Base-by-base conservation (phyloP, 2,113 vertebrate species). In the Callithrix jacchus region DNA sequence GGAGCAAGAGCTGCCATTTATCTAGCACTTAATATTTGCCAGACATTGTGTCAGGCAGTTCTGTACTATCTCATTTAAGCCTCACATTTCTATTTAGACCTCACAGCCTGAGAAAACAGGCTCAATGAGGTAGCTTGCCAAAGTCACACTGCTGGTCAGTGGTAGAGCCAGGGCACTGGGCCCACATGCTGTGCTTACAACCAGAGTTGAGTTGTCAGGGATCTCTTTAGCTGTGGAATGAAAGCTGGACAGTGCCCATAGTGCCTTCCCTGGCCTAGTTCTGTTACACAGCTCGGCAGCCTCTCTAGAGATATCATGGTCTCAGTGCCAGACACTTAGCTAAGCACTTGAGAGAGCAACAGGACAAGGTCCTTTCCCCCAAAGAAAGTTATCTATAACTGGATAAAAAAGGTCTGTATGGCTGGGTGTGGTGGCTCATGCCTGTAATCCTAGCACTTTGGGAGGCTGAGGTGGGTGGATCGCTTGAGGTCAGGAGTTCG, bases 221-320 rank as follows among this genome's bases (percentile, higher is more conserved):
- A 77, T 90, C 61, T 47, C 66, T 92, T 88, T 82, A 70, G 73
- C 47, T 84, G 49, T 91, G 91, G 35, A 89, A 74, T 87, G 89
- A 91, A 70, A 77, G 73, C 79, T 76, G 16, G 52, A 2, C 47
- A 8, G 87, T 56, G 79, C 42, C 74, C 73, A 56, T 6, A 3
- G 64, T 84, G 74, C 70, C 52, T 66, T 87, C 47, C 79, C 58
- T 84, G 74, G 93, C 89, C 93, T 94, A 71, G 68, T 89, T 91
- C 86, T 87, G 87, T 73, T 73, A 30, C 30, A 64, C 16, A 89
- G 40, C 64, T 93, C 18, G 47, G 45, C 73, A 40, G 83, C 30
- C 54, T 40, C 80, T 80, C 82, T 30, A 58, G 70, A 80, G 66
- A 56, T 35, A 13, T n/a, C 58, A n/a, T 73, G 47, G 61, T 73